A percentile compares a stretch with the other conserved stretches of the same genome.
Evolutionary conservation across 2,888 invertebrate species (phyloP).

Genomic region (Pterostichus madidus): DNA sequence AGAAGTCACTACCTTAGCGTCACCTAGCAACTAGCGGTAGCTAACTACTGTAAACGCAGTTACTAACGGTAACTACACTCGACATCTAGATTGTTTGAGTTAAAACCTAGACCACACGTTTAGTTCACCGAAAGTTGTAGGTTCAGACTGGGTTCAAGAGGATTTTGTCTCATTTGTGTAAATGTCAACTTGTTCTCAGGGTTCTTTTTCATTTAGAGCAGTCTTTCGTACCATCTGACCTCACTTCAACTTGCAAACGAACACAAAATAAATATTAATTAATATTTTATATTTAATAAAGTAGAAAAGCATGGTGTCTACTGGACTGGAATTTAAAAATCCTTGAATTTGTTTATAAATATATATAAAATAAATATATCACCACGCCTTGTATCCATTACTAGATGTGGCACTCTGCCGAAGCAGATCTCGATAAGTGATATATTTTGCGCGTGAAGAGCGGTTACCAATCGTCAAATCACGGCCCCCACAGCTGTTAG

Average conservation of each 20-base stretch:
- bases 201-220: constrained; percentile 40
- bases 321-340: not conserved
- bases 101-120: constrained; percentile 35
- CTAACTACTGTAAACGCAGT: constrained; percentile 61
- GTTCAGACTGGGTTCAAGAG: constrained; percentile 25
- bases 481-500: too few species aligned
- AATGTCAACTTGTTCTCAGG: constrained; percentile 36
- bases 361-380: too few species aligned
- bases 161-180: constrained; percentile 38
- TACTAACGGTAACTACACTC: constrained; percentile 51
- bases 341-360: too few species aligned
- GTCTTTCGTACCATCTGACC: not conserved
- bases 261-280: too few species aligned
- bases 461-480: too few species aligned
- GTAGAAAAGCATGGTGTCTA: not conserved
- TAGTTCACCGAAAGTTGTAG: constrained; percentile 53
- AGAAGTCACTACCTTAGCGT: constrained; percentile 6
- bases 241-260: constrained; percentile 19
- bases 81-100: constrained; percentile 47
- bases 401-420: too few species aligned
- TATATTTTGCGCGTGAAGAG: too few species aligned
- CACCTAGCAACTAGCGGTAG: constrained; percentile 40
- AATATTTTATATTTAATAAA: too few species aligned
- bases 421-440: too few species aligned
- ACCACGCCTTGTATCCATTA: too few species aligned